Conservation (phyloP, 2,888 invertebrate genomes). For the Sepiola atlantica region DNA sequence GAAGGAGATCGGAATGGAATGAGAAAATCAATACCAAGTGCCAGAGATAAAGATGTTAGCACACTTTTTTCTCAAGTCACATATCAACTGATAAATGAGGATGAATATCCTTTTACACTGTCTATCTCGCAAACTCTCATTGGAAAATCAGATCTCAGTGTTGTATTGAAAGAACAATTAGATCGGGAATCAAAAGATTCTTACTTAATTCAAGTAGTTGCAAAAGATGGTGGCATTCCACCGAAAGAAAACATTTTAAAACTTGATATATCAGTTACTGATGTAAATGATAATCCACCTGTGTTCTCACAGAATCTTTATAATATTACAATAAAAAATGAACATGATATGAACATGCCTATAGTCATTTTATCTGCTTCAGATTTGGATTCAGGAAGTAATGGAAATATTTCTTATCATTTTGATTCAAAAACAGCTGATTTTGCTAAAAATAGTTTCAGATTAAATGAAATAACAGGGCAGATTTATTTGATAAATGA, state of each 20-base stretch:
- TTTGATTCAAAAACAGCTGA: not conserved
- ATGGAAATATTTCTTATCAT: not conserved
- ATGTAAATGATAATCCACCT: not conserved
- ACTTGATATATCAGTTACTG: not conserved
- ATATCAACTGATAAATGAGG: not conserved
- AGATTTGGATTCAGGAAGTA: not conserved
- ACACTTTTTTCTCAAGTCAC: not conserved
- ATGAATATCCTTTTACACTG: constrained; percentile 12
- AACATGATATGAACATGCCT: not conserved
- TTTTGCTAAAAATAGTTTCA: not conserved
- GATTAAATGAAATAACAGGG: not conserved
- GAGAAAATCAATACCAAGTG: not conserved
- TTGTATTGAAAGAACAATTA: not conserved
- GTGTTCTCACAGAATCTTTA: not conserved
- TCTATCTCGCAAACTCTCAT: not conserved
- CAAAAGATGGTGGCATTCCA: not conserved
- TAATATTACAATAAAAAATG: constrained; percentile 11
- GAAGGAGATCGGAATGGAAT: constrained; percentile 49
- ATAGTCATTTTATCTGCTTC: not conserved
- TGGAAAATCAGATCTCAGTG: constrained; percentile 18
- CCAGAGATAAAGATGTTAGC: not conserved
- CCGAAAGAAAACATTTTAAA: not conserved
- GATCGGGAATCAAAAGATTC: constrained; percentile 47
- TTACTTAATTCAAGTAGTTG: not conserved
- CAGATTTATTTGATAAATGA: not conserved